A percentile compares a stretch with the other conserved stretches of the same genome.
Evolutionary conservation across 2,888 invertebrate species (phyloP).

Genomic region (Spisula subtruncata): DNA sequence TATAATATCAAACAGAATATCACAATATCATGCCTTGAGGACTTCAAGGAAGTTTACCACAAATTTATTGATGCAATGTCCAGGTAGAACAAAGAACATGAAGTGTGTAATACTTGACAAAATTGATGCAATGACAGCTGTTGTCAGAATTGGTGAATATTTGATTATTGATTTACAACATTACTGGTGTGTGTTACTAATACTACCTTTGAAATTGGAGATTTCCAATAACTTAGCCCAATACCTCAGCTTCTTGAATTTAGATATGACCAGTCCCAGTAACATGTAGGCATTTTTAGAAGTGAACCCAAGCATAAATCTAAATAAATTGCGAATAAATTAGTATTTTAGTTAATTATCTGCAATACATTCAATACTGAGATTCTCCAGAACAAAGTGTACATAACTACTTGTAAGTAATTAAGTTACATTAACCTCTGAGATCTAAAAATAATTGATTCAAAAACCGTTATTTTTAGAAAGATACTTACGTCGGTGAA

Average conservation of each 20-base stretch:
- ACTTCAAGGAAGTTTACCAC: not conserved
- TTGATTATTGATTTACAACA: slow-evolving; percentile 24
- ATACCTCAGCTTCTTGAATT: not conserved
- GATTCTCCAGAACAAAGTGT: too few species aligned
- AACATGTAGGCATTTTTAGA: too few species aligned
- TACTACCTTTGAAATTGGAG: slow-evolving; percentile 6
- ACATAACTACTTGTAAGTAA: too few species aligned
- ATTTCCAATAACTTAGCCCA: slow-evolving; percentile 12
- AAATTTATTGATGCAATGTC: not conserved
- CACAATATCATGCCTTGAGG: not conserved
- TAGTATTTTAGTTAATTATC: too few species aligned
- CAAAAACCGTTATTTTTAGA: too few species aligned
- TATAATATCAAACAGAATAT: not conserved
- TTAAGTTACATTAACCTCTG: too few species aligned
- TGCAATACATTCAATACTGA: too few species aligned
- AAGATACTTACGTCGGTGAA: too few species aligned
- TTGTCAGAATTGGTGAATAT: slow-evolving; percentile 28
- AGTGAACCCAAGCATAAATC: too few species aligned
- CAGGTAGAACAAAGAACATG: slow-evolving; percentile 12
- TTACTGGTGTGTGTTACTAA: not conserved
- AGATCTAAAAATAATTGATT: too few species aligned
- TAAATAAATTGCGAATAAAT: too few species aligned
- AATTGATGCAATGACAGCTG: slow-evolving; percentile 28
- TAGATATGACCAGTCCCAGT: not conserved
- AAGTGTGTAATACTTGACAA: not conserved